phyloP scores from a whole-genome alignment of 2,888 invertebrate genomes.

The Ommatoiulus sabulosus region DNA sequence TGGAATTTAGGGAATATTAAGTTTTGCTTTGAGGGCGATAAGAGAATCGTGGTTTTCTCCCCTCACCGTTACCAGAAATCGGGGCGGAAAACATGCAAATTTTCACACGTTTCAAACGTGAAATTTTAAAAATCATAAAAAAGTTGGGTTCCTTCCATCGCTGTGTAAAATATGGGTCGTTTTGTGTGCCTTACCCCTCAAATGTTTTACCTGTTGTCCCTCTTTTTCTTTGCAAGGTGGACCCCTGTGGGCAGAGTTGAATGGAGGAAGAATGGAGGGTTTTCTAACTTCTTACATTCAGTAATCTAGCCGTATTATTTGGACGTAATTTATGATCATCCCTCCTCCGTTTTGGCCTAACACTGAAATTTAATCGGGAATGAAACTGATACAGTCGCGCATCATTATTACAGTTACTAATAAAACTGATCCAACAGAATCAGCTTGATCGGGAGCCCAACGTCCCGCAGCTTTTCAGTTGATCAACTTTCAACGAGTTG shows the following conservation, averaged over 20 bases:
- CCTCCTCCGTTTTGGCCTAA: neutral
- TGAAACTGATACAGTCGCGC: constrained; percentile 19
- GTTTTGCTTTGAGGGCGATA: neutral
- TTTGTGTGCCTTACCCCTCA: neutral
- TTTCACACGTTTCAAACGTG: neutral
- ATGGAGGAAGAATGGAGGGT: constrained; percentile 1
- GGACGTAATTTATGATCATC: constrained; percentile 8
- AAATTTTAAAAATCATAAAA: neutral
- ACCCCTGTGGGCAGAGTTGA: constrained; percentile 22
- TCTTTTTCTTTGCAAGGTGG: neutral
- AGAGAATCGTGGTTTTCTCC: neutral
- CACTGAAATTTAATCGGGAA: constrained; percentile 28
- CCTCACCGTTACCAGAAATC: neutral
- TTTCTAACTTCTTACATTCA: constrained; percentile 18
- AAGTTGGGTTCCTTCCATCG: constrained; percentile 1
- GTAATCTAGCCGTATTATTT: constrained; percentile 28
- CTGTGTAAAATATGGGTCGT: neutral
- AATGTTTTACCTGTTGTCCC: constrained; percentile 33
- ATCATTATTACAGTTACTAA: neutral
- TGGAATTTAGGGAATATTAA: too few relatives aligned
- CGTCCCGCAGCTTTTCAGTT: constrained; percentile 2
- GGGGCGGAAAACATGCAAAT: neutral
- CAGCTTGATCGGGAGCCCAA: neutral
- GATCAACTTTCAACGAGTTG: neutral
- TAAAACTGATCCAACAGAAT: constrained; percentile 17